Conservation (phyloP, 2,888 invertebrate species). For the Falcaria lacertinaria region DNA sequence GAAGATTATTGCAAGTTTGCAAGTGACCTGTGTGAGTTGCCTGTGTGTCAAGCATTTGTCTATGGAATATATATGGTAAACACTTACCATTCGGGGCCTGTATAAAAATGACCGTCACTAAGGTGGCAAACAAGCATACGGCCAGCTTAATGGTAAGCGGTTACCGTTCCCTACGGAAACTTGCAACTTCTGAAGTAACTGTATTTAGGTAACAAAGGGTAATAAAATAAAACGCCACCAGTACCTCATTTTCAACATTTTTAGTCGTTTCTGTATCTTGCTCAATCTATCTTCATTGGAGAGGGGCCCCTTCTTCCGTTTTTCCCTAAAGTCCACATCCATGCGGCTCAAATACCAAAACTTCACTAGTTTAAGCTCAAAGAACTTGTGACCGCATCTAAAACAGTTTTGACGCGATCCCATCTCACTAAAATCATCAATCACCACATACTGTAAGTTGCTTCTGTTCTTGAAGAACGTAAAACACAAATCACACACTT, state of each 20-base stretch:
- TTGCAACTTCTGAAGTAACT: too few species aligned
- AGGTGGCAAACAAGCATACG: too few species aligned
- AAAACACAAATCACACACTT: conserved; percentile 34
- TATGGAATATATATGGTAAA: too few species aligned
- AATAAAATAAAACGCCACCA: background rate
- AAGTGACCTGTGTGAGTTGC: too few species aligned
- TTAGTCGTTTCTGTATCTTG: conserved; percentile 35
- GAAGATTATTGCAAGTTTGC: too few species aligned
- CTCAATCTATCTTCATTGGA: conserved; percentile 34
- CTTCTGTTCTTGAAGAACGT: conserved; percentile 26
- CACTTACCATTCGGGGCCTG: too few species aligned
- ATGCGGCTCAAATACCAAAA: background rate
- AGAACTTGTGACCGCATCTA: conserved; percentile 25
- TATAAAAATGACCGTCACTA: too few species aligned
- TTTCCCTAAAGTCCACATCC: background rate
- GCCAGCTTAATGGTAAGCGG: too few species aligned
- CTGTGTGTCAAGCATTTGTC: too few species aligned
- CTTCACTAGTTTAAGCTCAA: conserved; percentile 31
- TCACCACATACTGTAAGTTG: conserved; percentile 15
- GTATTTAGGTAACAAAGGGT: background rate
- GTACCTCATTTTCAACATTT: conserved; percentile 29
- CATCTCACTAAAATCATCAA: conserved; percentile 14
- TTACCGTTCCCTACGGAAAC: too few species aligned
- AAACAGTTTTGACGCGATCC: conserved; percentile 25
- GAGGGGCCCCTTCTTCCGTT: conserved; percentile 9